Conservation (phyloP, 2,797 vertebrate species). For the Sebastes alutus region DNA sequence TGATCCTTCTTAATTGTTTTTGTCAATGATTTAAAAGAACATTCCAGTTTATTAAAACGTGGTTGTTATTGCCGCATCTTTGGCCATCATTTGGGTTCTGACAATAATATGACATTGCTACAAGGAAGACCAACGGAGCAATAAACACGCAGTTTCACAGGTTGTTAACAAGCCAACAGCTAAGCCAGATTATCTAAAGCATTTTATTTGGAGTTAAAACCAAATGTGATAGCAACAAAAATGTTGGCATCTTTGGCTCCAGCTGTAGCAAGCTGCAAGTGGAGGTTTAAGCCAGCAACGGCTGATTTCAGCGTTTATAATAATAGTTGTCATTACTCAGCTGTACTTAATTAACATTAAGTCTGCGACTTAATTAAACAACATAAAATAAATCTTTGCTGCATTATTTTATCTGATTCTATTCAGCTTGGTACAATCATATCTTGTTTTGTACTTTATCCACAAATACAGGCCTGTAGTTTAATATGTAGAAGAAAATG, state of each 20-base stretch:
- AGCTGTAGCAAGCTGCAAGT: not conserved
- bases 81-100: not conserved
- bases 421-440: not conserved
- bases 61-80: not conserved
- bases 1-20: not conserved
- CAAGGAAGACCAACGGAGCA: not conserved
- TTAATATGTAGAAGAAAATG: not conserved
- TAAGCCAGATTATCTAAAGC: not conserved
- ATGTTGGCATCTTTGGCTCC: not conserved
- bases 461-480: not conserved
- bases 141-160: not conserved
- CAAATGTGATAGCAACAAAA: not conserved
- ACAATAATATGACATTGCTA: not conserved
- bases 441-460: not conserved
- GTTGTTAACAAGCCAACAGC: not conserved
- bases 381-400: not conserved
- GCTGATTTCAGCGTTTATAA: not conserved
- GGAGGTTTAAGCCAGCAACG: not conserved
- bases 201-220: not conserved
- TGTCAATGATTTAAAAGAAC: not conserved
- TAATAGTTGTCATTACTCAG: not conserved
- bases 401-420: not conserved
- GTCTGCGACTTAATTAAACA: not conserved
- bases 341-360: not conserved
- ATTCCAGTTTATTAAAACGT: not conserved